Evolutionary conservation across 2,797 vertebrate genomes (phyloP), one percentile per base, ranked within the genome.

Genomic region (Myripristis murdjan): DNA sequence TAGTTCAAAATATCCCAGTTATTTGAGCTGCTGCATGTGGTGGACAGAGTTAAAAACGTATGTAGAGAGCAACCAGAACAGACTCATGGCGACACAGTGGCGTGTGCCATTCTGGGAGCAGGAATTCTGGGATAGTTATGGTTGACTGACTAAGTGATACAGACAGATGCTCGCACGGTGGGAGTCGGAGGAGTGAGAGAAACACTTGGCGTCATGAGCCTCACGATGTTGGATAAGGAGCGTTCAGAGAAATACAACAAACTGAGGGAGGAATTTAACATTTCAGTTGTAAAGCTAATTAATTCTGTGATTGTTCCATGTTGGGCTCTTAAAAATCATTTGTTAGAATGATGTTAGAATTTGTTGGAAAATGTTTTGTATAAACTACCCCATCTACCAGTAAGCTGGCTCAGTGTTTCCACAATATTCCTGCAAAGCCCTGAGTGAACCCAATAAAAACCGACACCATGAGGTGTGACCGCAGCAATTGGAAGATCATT

Each of bases 21-120:
- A 94, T 92, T 70, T 86, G 90, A 94, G 90, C 89, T 83, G 84
- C 65, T 70, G 83, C 86, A 83, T 91, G 81, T 79, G 87, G 79
- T 46, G 49, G 69, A 86, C 73, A 15, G 76, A 84, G 87, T 92
- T 93, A 92, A 93, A 93, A 93, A 91, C 37, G 66, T 90, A 88
- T 67, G 68, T 79, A 73, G 76, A 84, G 68, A 85, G 64, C 23
- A 51, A 82, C 82, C 66, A 77, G 83, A 77, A 48, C 70, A 52
- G 62, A 70, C 75, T 66, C n/a, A 23, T 65, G 90, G 91, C 92
- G 93, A 93, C 92, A 91, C 58, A 4, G 75, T 63, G 93, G 90
- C 90, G 85, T 82, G 81, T 48, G 89, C 93, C 93, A 92, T 94
- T 94, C 91, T 93, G 84, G 91, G 93, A 91, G 71, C 70, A 74